Evolutionary conservation across 2,888 invertebrate species (phyloP).

Genomic region (Scelioninae gen. 2): DNA sequence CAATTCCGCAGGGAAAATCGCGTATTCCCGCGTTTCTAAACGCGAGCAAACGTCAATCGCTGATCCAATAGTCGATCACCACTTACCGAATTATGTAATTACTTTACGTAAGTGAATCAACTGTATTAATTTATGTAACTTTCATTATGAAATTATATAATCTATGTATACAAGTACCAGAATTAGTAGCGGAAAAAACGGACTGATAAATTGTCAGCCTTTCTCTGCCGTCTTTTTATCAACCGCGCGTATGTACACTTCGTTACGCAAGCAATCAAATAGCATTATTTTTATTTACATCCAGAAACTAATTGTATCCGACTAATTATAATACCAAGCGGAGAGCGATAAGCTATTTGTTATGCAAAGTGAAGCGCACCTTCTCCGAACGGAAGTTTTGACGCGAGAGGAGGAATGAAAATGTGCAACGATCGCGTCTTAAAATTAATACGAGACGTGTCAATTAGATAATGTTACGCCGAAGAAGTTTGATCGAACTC

Average conservation of each 20-base stretch:
- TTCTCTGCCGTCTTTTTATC: constrained; percentile 47
- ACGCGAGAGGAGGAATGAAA: no score
- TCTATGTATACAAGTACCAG: constrained; percentile 48
- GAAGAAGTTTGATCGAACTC: no score
- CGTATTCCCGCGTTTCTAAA: no score
- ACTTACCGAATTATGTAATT: constrained; percentile 37
- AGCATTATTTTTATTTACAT: constrained; percentile 36
- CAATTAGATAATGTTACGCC: no score
- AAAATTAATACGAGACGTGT: no score
- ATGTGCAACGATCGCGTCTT: no score
- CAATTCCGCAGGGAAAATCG: no score
- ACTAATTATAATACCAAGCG: no score
- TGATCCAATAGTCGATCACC: constrained; percentile 32
- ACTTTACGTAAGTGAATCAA: constrained; percentile 43
- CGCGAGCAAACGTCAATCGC: constrained; percentile 31
- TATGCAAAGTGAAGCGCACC: no score
- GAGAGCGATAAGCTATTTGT: neutral
- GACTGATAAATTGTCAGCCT: constrained; percentile 47
- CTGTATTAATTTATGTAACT: constrained; percentile 48
- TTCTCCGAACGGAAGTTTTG: no score
- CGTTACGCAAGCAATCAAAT: constrained; percentile 33
- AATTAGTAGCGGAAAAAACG: constrained; percentile 46
- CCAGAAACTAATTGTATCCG: constrained; percentile 14
- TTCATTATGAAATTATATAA: constrained; percentile 38
- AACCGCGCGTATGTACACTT: constrained; percentile 29